A percentile compares a stretch with the other conserved stretches of the same genome.
phyloP scores from a whole-genome alignment of 2,113 vertebrate genomes.

The Canis aureus region DNA sequence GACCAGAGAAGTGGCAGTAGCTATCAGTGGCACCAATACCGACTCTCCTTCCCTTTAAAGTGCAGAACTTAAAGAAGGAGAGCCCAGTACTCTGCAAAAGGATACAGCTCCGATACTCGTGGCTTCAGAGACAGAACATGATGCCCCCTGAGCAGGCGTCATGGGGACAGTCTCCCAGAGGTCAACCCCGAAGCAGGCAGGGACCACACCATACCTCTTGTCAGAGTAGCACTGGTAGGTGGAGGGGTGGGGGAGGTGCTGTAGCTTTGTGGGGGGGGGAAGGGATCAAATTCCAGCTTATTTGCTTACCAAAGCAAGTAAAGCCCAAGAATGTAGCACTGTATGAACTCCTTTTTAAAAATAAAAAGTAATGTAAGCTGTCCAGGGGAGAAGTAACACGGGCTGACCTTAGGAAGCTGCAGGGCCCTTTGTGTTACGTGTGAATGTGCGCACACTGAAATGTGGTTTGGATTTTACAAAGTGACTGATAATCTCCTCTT shows the following conservation, averaged over 20 bases:
- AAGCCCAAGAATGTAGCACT: neutral
- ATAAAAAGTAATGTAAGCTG: conserved; percentile 33
- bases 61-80: neutral
- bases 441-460: neutral
- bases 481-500: neutral
- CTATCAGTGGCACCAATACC: neutral
- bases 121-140: neutral
- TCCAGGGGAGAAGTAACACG: neutral
- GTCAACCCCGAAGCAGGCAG: neutral
- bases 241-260: neutral
- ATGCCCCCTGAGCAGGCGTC: neutral
- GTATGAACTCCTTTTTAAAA: conserved; percentile 57
- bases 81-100: neutral
- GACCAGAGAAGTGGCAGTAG: neutral
- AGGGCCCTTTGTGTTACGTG: neutral
- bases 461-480: neutral
- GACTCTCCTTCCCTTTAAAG: neutral
- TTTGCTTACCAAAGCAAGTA: conserved; percentile 73
- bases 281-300: conserved; percentile 65
- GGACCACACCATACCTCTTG: neutral
- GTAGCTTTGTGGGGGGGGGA: neutral
- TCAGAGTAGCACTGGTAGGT: neutral
- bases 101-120: neutral
- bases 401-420: neutral
- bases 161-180: neutral